Conservation (phyloP, 1,140 invertebrate genomes). For the Alviniconcha marisindica region DNA sequence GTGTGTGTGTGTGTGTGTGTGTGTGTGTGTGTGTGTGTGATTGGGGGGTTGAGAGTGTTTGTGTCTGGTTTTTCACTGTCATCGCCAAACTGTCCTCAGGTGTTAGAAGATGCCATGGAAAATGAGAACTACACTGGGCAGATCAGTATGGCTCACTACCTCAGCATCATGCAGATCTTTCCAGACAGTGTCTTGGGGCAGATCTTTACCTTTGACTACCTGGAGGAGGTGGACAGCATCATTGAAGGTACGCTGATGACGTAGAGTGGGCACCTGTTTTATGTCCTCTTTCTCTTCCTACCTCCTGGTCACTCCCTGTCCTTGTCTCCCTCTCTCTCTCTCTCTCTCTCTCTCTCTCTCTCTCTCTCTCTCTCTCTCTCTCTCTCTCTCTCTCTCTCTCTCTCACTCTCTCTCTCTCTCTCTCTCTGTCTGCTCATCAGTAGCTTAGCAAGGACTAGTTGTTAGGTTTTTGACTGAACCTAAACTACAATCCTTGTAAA, state of each 20-base stretch:
- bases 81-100: not conserved
- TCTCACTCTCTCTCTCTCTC: too few species aligned
- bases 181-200: constrained; percentile 33
- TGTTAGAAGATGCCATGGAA: constrained; percentile 14
- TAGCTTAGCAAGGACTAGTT: too few species aligned
- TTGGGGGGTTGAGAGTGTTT: not conserved
- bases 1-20: not conserved
- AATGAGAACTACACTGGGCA: constrained; percentile 31
- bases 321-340: too few species aligned
- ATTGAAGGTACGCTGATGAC: constrained; percentile 47
- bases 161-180: constrained; percentile 50
- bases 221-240: constrained; percentile 45
- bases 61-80: not conserved
- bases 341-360: too few species aligned
- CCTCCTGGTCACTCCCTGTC: too few species aligned
- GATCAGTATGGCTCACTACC: constrained; percentile 29
- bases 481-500: too few species aligned
- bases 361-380: too few species aligned
- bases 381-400: too few species aligned
- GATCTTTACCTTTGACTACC: constrained; percentile 49
- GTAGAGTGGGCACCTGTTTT: too few species aligned
- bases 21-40: not conserved
- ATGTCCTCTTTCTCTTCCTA: too few species aligned
- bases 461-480: too few species aligned
- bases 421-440: too few species aligned